phyloP scores from a whole-genome alignment of 2,797 vertebrate genomes.

The Tokudaia muenninki region DNA sequence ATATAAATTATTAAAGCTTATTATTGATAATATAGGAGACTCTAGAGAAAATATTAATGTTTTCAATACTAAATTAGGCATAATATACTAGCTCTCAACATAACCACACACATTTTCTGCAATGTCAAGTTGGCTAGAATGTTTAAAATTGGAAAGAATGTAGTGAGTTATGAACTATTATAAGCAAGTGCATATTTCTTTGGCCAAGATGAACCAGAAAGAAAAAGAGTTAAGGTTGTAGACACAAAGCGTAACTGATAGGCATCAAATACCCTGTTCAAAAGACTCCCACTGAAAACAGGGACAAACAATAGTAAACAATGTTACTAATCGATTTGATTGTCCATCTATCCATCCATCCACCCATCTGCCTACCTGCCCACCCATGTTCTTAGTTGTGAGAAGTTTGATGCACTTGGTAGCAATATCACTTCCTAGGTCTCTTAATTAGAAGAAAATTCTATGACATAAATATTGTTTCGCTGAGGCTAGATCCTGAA shows the following conservation, averaged over 20 bases:
- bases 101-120: background rate
- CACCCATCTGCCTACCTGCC: background rate
- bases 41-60: background rate
- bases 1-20: conserved; percentile 11
- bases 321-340: background rate
- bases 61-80: conserved; percentile 15
- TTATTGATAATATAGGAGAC: background rate
- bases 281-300: background rate
- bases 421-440: background rate
- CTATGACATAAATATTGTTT: background rate
- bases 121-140: conserved; percentile 31
- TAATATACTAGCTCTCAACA: background rate
- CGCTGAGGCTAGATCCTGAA: background rate
- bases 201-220: background rate
- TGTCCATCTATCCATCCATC: background rate
- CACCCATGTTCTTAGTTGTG: background rate
- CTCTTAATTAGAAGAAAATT: background rate
- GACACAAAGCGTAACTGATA: background rate
- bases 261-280: background rate
- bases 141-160: background rate
- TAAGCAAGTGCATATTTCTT: background rate
- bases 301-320: background rate
- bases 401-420: background rate
- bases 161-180: background rate
- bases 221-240: background rate